Evolutionary conservation across 2,797 vertebrate genomes (phyloP).

Genomic region (Rousettus madagascariensis): DNA sequence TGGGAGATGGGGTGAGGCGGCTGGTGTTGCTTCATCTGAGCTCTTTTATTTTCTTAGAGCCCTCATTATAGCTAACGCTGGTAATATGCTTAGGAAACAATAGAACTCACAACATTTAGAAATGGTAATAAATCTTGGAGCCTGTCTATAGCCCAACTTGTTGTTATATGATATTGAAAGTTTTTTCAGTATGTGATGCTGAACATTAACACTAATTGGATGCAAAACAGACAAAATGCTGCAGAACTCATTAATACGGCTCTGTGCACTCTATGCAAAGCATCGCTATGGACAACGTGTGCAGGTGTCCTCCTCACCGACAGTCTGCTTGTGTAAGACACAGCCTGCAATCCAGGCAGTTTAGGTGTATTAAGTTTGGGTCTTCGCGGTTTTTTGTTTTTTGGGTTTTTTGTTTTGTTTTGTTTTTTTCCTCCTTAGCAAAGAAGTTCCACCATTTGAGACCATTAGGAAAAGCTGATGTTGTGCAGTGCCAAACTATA

Average conservation of each 20-base stretch:
- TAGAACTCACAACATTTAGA: slow-evolving; percentile 40
- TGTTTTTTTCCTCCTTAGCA: background rate
- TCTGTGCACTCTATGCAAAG: background rate
- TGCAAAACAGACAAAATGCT: background rate
- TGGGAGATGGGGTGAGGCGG: background rate
- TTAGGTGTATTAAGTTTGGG: background rate
- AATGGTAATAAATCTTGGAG: slow-evolving; percentile 49
- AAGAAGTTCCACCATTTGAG: slow-evolving; percentile 33
- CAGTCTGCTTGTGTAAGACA: background rate
- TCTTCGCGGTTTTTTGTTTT: background rate
- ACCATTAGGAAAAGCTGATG: slow-evolving; percentile 29
- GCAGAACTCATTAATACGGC: background rate
- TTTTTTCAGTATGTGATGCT: slow-evolving; percentile 7
- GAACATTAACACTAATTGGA: background rate
- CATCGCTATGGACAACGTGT: background rate
- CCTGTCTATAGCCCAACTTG: background rate
- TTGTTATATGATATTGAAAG: background rate
- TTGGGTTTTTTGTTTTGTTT: too few species aligned
- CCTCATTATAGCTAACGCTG: slow-evolving; percentile 9
- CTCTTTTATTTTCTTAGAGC: background rate
- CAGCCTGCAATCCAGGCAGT: background rate
- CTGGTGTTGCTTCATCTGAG: background rate
- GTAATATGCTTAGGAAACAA: slow-evolving; percentile 28
- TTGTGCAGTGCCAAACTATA: background rate
- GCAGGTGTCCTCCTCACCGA: background rate